These are phyloP conservation scores for Esox masquinongy DNA, from an alignment of 2,797 vertebrate species.

Conservation along the genomic window DNA sequence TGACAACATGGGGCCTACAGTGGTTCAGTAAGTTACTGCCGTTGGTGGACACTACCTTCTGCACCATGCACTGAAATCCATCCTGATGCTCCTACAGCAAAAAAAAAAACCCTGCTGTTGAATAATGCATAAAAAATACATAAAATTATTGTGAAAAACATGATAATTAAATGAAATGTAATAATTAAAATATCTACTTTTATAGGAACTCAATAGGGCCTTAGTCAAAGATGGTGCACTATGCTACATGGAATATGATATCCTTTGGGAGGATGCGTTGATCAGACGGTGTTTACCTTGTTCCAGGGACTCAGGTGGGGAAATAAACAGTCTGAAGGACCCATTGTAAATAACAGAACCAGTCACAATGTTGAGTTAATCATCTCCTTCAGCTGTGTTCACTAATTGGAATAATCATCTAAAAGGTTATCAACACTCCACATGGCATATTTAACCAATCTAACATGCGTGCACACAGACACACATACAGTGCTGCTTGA, in stretches of 20 bases:
- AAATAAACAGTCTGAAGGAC: constrained; percentile 75
- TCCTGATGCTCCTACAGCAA: too few relatives aligned
- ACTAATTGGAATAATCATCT: constrained; percentile 79
- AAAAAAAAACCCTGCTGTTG: too few relatives aligned
- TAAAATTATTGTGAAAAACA: too few relatives aligned
- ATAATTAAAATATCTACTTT: too few relatives aligned
- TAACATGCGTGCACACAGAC: constrained; percentile 16
- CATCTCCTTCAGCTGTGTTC: constrained; percentile 74
- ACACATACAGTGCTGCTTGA: too few relatives aligned
- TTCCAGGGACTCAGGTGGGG: constrained; percentile 55
- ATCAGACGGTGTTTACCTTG: constrained; percentile 57
- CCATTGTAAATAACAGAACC: constrained; percentile 15
- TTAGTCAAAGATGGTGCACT: neutral
- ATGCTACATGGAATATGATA: neutral
- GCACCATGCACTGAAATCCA: too few relatives aligned
- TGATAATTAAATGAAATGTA: too few relatives aligned
- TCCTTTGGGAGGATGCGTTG: constrained; percentile 20
- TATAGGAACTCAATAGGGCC: neutral
- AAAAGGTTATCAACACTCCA: constrained; percentile 75
- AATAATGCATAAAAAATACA: too few relatives aligned
- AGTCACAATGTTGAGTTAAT: constrained; percentile 62
- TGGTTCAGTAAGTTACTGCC: too few relatives aligned
- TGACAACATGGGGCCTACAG: too few relatives aligned
- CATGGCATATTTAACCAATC: constrained; percentile 62
- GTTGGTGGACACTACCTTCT: too few relatives aligned